Base-by-base conservation (phyloP, 2,797 vertebrate species). In the Lacerta bilineata region DNA sequence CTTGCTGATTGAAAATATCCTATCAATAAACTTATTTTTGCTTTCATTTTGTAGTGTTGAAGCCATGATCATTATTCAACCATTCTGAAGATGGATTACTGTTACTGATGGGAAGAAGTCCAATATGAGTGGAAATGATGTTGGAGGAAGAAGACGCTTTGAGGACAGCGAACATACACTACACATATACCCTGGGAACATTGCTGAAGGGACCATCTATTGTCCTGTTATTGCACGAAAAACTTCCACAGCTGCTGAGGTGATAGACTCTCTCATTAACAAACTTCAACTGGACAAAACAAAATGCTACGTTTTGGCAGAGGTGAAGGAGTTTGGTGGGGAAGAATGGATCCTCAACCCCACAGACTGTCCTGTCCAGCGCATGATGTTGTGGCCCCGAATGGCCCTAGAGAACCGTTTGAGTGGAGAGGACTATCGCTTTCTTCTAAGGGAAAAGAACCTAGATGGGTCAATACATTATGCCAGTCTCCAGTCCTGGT, bases 341-440 rank as follows among this genome's bases (percentile, higher is more conserved):
- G 99, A 99, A 92, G 99, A 99, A 96, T 99, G 99, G 99, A 99
- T 99, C 91, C 98, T 99, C 92, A 99, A 99, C 96, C 99, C 99
- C 79, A 97, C 96, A 13, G 99, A 99, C 96, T 99, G 98, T 93
- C 99, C 99, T 0, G 99, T 99, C 93, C 99, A 99, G 91, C 98
- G 99, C 95, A 99, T 99, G 99, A 98, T 99, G 98, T 95, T 99
- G 87, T 99, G 99, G 99, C 99, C 99, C 0, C 98, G 99, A 1
- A 97, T 98, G 96, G 99, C 99, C 1, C 95, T 99, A 77, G 99
- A 99, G 96, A 98, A 98, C 95, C 98, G 98, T 7, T 95, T 96
- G 2, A 98, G 98, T 0, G 98, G 98, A 7, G 99, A 99, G 92
- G 99, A 99, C 95, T 99, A 99, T 92, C 98, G 99, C 88, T 99